Conservation (phyloP, 2,888 invertebrate species). For the Saturnia pavonia region DNA sequence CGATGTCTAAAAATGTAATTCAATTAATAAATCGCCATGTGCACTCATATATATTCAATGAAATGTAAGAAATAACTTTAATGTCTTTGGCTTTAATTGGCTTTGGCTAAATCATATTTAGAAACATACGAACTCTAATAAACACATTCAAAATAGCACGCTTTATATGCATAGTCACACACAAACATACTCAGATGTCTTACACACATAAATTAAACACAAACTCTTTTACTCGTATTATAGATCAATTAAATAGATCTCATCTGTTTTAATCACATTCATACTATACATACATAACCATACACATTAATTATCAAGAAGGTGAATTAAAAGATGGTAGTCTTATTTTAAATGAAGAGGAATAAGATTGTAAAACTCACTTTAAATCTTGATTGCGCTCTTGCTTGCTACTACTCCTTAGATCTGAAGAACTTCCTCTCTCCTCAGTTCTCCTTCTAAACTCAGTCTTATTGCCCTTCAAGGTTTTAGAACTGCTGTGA, state of each 20-base stretch:
- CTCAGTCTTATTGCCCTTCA: constrained; percentile 57
- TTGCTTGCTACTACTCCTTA: constrained; percentile 69
- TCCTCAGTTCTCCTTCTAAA: constrained; percentile 47
- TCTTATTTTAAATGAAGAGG: too few species aligned
- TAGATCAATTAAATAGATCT: too few species aligned
- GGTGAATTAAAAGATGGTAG: too few species aligned
- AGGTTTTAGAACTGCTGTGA: constrained; percentile 74
- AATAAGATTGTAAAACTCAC: constrained; percentile 46
- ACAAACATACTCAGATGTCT: background rate
- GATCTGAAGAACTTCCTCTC: constrained; percentile 60
- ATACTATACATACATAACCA: too few species aligned
- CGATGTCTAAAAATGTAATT: constrained; percentile 50
- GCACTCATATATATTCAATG: too few species aligned
- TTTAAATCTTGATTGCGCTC: constrained; percentile 66
- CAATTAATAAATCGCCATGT: too few species aligned
- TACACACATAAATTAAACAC: background rate
- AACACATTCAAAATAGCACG: background rate
- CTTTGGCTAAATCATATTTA: background rate
- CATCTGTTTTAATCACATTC: too few species aligned
- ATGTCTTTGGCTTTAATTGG: too few species aligned
- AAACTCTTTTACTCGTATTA: background rate
- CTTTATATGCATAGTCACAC: too few species aligned
- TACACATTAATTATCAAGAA: too few species aligned
- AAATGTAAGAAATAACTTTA: too few species aligned
- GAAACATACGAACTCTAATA: background rate